Conservation (phyloP, 2,113 vertebrate species). For the Oryzias woworae region DNA sequence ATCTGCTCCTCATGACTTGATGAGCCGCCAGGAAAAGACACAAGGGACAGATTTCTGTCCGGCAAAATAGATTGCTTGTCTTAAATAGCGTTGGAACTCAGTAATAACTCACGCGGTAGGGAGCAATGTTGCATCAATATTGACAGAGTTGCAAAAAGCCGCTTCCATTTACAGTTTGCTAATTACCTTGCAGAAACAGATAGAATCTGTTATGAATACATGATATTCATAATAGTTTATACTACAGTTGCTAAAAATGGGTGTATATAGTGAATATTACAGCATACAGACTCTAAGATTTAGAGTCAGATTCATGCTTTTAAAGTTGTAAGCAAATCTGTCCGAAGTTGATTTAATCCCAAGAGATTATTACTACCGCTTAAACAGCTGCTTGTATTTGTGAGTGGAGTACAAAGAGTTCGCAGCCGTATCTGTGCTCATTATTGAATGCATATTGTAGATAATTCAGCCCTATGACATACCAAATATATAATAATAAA, state of each 20-base stretch:
- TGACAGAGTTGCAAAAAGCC: constrained; percentile 14
- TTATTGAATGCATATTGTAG: constrained; percentile 51
- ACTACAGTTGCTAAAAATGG: constrained; percentile 9
- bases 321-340: constrained; percentile 13
- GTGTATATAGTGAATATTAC: constrained; percentile 22
- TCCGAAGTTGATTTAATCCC: constrained; percentile 1
- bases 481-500: constrained; percentile 34
- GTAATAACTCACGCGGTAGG: constrained; percentile 33
- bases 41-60: constrained; percentile 53
- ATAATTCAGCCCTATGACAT: constrained; percentile 48
- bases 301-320: constrained; percentile 52
- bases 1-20: constrained; percentile 30
- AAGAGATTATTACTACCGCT: constrained; percentile 23
- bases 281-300: constrained; percentile 33
- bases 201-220: constrained; percentile 11
- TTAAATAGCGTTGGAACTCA: constrained; percentile 46
- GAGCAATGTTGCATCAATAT: constrained; percentile 28
- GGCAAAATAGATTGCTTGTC: constrained; percentile 39
- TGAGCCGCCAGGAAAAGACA: constrained; percentile 51
- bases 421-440: constrained; percentile 47
- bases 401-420: constrained; percentile 40
- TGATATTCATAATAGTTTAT: constrained; percentile 12
- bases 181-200: not conserved
- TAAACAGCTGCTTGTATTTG: constrained; percentile 27
- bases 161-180: constrained; percentile 2